Evolutionary conservation across 2,797 vertebrate species (phyloP), one percentile per base, ranked within the genome.

Genomic region (Morus bassanus): DNA sequence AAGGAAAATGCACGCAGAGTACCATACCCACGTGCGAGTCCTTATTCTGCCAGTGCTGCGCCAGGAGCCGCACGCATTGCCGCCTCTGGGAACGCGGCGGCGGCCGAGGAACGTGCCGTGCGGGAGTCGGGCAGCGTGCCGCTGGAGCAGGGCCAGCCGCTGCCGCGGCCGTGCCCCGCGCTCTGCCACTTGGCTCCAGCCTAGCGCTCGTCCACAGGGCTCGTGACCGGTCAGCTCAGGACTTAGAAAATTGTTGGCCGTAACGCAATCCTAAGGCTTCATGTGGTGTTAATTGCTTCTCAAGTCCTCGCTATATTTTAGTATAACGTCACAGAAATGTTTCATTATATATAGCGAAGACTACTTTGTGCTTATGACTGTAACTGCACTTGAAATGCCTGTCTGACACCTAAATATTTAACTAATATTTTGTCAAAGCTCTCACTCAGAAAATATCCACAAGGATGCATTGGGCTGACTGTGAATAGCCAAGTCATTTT

Each of bases 161-260:
- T 54, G 53, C 53, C 13, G 41, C 39, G 13, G 28, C 30, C 21
- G 31, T 5, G 63, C 11, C 63, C 41, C 2, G 63, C 4, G 4
- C 33, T 24, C 57, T 14, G 35, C 18, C 5, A 3, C 60, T 7
- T 8, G 4, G 7, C 61, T 79, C 37, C 61, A 6, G 17, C 45
- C 74, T 14, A 1, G n/a, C 3, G 31, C 76, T 43, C 12, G 4
- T 35, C 50, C 39, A 2, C 5, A 11, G 15, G 48, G 50, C 60
- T 30, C 2, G 25, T 10, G 10, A 25, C 22, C 6, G 11, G 25
- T 31, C 48, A 4, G 33, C 10, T n/a, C 30, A 10, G 51, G 43
- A 39, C 28, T 7, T 5, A 9, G 39, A 25, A 28, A 23, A 10
- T 2, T 10, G 43, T 11, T 3, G 2, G 31, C 33, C 10, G 2